Evolutionary conservation across 2,888 invertebrate species (phyloP).

Genomic region (Drosophila buzzatii): DNA sequence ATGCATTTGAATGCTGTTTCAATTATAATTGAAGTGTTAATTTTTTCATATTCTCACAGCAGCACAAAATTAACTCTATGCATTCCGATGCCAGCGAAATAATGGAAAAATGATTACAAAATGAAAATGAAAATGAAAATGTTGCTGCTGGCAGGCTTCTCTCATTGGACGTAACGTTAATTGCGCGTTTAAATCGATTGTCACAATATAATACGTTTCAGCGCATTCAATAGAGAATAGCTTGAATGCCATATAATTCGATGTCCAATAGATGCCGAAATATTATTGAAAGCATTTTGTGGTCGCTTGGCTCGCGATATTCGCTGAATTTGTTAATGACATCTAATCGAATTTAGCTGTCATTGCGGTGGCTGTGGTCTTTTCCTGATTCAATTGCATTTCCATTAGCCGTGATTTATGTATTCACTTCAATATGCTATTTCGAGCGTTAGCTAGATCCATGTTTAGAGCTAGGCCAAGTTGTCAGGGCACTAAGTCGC

Average conservation of each 20-base stretch:
- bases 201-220: conserved; percentile 1
- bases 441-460: not conserved
- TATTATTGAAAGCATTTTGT: conserved; percentile 18
- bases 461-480: not conserved
- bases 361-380: not conserved
- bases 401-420: conserved; percentile 12
- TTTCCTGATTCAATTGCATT: not conserved
- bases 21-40: conserved; percentile 21
- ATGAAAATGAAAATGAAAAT: too few relatives aligned
- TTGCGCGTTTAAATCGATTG: conserved; percentile 6
- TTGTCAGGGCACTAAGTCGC: not conserved
- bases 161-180: conserved; percentile 8
- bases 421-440: not conserved
- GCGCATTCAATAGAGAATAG: conserved; percentile 6
- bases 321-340: conserved; percentile 3
- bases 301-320: conserved; percentile 3
- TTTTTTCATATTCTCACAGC: conserved; percentile 30
- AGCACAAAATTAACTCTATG: not conserved
- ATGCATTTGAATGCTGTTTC: conserved; percentile 11
- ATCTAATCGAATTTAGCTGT: conserved; percentile 4
- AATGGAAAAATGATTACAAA: conserved; percentile 45
- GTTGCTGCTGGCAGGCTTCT: not conserved
- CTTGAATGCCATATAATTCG: conserved; percentile 19
- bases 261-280: conserved; percentile 12
- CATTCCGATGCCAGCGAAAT: conserved; percentile 26